Evolutionary conservation across 2,797 vertebrate genomes (phyloP).

Genomic region (Anguilla pacifica): DNA sequence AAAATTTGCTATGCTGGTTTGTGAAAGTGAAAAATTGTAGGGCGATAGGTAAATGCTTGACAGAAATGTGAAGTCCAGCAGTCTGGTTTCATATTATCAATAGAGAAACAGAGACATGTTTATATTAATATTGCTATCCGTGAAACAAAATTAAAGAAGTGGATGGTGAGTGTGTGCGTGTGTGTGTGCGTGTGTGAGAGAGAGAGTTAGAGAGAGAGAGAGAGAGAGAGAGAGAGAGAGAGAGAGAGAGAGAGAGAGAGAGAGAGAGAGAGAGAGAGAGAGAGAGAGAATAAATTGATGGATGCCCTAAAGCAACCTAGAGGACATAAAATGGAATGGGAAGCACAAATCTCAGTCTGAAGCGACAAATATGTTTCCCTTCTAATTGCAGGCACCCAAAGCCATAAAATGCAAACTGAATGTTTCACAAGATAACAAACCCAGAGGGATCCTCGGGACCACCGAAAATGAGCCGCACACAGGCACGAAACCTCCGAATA

Average conservation of each 20-base stretch:
- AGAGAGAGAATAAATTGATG: background rate
- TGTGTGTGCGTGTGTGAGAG: background rate
- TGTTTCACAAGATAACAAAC: conserved; percentile 20
- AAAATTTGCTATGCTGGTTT: background rate
- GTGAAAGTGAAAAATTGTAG: background rate
- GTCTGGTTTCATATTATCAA: background rate
- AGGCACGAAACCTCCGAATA: background rate
- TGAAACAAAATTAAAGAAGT: background rate
- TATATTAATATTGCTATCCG: background rate
- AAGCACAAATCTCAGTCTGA: conserved; percentile 8
- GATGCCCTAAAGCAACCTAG: conserved; percentile 19
- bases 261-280: background rate
- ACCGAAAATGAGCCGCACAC: background rate
- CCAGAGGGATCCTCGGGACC: background rate
- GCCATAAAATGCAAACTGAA: conserved; percentile 13
- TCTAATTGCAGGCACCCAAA: conserved; percentile 4
- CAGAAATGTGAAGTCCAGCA: background rate
- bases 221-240: background rate
- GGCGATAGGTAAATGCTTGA: background rate
- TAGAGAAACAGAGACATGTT: background rate
- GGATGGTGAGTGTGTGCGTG: background rate
- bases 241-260: background rate
- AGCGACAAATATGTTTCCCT: conserved; percentile 21
- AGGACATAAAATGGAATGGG: conserved; percentile 15
- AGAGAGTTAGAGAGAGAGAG: background rate